Conservation (phyloP, 1,140 invertebrate species). For the Eurosta solidaginis region DNA sequence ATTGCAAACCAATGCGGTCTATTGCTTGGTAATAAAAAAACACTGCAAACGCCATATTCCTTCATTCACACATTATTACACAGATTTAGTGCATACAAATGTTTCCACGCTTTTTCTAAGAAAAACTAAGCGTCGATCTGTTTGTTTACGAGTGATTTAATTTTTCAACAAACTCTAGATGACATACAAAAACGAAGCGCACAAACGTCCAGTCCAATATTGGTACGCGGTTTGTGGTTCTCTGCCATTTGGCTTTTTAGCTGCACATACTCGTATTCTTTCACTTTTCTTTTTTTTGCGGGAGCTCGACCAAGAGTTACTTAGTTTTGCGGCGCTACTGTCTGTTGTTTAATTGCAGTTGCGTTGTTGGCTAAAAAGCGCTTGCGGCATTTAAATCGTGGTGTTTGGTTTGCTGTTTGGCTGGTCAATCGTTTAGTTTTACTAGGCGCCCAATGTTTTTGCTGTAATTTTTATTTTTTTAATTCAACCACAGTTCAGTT, state of each 20-base stretch:
- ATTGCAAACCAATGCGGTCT: background rate
- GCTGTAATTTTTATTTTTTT: background rate
- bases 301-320: background rate
- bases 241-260: background rate
- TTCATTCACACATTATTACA: background rate
- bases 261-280: background rate
- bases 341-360: conserved; percentile 24
- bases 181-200: background rate
- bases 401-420: background rate
- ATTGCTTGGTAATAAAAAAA: background rate
- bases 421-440: background rate
- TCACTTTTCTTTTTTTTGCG: background rate
- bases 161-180: conserved; percentile 2
- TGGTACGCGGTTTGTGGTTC: background rate
- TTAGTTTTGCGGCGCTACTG: conserved; percentile 22
- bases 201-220: background rate
- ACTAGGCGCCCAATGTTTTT: background rate
- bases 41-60: background rate
- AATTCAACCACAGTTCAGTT: background rate
- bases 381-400: conserved; percentile 20
- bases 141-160: conserved; percentile 10
- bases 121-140: background rate
- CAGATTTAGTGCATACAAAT: background rate
- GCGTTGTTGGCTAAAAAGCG: conserved; percentile 12
- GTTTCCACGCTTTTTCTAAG: background rate